Conservation (phyloP, 2,797 vertebrate species). For the Poecilia gillii region DNA sequence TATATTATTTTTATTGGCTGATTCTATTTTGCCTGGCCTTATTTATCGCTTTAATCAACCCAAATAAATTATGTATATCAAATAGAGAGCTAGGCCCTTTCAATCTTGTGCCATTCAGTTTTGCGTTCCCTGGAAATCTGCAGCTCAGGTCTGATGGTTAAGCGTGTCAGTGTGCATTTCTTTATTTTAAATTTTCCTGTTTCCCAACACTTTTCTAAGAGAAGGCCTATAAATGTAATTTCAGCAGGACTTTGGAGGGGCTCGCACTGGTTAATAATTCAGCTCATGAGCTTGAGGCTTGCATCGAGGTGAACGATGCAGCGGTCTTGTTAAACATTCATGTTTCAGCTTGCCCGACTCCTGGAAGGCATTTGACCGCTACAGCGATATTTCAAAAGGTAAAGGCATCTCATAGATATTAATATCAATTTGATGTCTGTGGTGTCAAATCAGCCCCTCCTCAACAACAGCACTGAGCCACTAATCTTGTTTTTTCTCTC, state of each 20-base stretch:
- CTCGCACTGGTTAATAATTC: slow-evolving; percentile 77
- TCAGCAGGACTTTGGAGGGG: slow-evolving; percentile 65
- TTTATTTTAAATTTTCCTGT: slow-evolving; percentile 56
- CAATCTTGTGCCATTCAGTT: background rate
- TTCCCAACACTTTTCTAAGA: slow-evolving; percentile 40
- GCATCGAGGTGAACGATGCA: slow-evolving; percentile 72
- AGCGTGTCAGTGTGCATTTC: slow-evolving; percentile 43
- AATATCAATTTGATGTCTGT: slow-evolving; percentile 74
- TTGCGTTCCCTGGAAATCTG: slow-evolving; percentile 25
- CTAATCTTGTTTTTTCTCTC: background rate
- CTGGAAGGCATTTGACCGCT: slow-evolving; percentile 74
- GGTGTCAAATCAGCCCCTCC: slow-evolving; percentile 50
- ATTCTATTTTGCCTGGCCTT: slow-evolving; percentile 20
- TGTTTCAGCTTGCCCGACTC: slow-evolving; percentile 69
- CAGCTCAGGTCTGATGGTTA: slow-evolving; percentile 15
- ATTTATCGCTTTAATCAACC: slow-evolving; percentile 13
- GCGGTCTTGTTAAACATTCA: slow-evolving; percentile 80
- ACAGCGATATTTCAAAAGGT: slow-evolving; percentile 75
- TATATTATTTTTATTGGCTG: slow-evolving; percentile 24
- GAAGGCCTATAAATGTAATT: slow-evolving; percentile 60
- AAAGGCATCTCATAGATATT: slow-evolving; percentile 75
- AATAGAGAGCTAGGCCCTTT: slow-evolving; percentile 5
- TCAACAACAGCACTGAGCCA: slow-evolving; percentile 34
- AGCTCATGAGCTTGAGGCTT: slow-evolving; percentile 68
- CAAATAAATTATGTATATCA: slow-evolving; percentile 25